Conservation (phyloP, 2,888 invertebrate species). For the Shargacucullia verbasci region DNA sequence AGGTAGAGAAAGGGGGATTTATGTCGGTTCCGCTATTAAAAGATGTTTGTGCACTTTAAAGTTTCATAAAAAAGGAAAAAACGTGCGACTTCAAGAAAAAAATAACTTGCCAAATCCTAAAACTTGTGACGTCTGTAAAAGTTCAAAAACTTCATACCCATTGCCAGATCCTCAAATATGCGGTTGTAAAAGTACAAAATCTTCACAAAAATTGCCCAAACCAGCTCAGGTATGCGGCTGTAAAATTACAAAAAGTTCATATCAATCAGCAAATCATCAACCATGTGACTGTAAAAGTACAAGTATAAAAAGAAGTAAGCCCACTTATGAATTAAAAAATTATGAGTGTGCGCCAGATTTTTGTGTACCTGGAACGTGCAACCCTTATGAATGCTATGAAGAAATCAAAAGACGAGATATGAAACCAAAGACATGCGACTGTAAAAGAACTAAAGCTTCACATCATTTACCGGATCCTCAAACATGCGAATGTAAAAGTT, state of each 20-base stretch:
- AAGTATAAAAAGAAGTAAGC: constrained; percentile 14
- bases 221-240: constrained; percentile 1
- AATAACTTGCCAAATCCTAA: neutral
- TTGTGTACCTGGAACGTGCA: constrained; percentile 9
- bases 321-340: neutral
- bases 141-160: constrained; percentile 1
- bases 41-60: constrained; percentile 42
- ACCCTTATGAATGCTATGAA: constrained; percentile 14
- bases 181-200: constrained; percentile 11
- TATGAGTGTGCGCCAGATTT: constrained; percentile 4
- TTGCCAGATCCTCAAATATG: neutral
- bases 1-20: constrained; percentile 18
- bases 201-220: neutral
- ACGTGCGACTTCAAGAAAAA: constrained; percentile 3
- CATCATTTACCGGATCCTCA: neutral
- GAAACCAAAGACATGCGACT: neutral
- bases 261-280: neutral
- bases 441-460: constrained; percentile 11
- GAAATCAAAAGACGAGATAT: constrained; percentile 5
- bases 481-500: constrained; percentile 11
- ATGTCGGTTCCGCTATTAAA: constrained; percentile 30
- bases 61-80: constrained; percentile 31
- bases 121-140: constrained; percentile 9
- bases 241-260: constrained; percentile 10
- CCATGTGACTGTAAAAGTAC: constrained; percentile 8